phyloP scores from a whole-genome alignment of 1,140 invertebrate genomes.

The Apis dorsata region DNA sequence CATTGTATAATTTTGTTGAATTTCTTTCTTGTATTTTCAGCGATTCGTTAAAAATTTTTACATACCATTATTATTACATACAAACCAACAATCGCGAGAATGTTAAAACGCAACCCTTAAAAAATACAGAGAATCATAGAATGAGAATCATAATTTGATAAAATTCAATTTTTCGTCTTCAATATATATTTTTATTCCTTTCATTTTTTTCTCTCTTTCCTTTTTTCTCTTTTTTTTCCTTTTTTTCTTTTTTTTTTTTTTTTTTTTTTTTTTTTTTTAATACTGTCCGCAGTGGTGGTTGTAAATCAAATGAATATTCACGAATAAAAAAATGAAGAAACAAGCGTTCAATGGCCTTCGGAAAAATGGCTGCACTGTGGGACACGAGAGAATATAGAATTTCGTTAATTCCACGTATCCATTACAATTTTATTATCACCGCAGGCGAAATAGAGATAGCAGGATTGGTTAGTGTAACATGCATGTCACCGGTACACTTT shows the following conservation, averaged over 20 bases:
- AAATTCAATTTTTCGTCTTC: background rate
- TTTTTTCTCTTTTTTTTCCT: background rate
- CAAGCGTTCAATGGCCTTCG: background rate
- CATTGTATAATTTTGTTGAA: no score
- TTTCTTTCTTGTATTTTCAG: no score
- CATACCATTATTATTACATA: no score
- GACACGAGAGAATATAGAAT: background rate
- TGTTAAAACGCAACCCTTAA: background rate
- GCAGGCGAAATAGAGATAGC: background rate
- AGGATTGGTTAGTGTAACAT: background rate
- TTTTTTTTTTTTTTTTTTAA: background rate
- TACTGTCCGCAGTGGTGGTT: background rate
- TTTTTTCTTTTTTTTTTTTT: background rate
- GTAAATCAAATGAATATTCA: background rate
- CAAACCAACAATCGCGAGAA: background rate
- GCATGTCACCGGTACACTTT: no score
- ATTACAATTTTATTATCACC: conserved; percentile 9
- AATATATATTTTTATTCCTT: no score
- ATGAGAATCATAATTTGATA: background rate
- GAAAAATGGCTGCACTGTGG: background rate
- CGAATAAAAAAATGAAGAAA: background rate
- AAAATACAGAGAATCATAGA: no score
- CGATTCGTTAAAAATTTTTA: no score
- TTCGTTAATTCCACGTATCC: conserved; percentile 1
- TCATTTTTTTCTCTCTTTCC: no score